Conservation (phyloP, 2,113 vertebrate species). For the Puffinus mauretanicus region DNA sequence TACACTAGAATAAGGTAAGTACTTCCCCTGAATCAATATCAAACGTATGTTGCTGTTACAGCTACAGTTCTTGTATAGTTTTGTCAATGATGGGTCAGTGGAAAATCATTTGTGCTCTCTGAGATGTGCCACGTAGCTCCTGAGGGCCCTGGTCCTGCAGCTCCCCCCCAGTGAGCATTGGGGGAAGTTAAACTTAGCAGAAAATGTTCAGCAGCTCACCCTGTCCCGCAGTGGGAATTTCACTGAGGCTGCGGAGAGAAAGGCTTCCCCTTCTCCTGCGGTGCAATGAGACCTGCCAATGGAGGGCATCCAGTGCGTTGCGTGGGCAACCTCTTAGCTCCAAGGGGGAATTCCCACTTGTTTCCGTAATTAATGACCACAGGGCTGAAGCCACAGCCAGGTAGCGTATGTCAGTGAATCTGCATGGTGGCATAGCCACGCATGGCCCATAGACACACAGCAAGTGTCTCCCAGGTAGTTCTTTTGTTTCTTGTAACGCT, state of each 20-base stretch:
- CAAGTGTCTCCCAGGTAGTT: not conserved
- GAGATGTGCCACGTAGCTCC: not conserved
- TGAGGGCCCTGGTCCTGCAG: not conserved
- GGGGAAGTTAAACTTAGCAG: not conserved
- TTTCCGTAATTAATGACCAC: not conserved
- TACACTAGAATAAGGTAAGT: slow-evolving; percentile 99
- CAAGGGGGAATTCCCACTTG: not conserved
- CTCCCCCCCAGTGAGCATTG: not conserved
- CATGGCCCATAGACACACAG: not conserved
- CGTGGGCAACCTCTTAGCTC: not conserved
- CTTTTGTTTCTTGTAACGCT: not conserved
- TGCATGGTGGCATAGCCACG: not conserved
- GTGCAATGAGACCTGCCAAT: not conserved
- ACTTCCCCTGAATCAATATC: slow-evolving; percentile 56
- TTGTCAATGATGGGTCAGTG: not conserved
- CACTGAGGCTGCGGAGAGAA: not conserved
- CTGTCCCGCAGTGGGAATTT: not conserved
- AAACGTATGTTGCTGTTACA: not conserved
- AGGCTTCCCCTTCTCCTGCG: not conserved
- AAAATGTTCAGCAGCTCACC: not conserved
- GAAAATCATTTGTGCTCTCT: not conserved
- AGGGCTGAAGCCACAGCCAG: not conserved
- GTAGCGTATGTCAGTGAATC: not conserved
- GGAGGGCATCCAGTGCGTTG: not conserved
- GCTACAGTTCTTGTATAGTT: not conserved